These are phyloP conservation scores for Triplophysa dalaica DNA, from an alignment of 2,113 vertebrate species.

Conservation along the genomic window DNA sequence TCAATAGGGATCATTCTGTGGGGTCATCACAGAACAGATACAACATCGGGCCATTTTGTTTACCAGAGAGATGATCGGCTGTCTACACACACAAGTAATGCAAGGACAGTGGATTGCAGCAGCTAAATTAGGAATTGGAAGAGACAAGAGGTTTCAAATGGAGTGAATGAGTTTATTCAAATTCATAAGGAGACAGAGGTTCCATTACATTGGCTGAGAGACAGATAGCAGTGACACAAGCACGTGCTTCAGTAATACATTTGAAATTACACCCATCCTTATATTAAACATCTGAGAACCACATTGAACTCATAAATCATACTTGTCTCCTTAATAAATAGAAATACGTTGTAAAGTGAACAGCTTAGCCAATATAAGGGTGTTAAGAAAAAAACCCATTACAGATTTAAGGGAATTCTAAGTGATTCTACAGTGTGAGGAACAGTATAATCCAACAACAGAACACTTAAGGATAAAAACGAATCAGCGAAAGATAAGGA, in stretches of 20 bases:
- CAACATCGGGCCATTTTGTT: constrained; percentile 65
- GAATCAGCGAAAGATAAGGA: constrained; percentile 52
- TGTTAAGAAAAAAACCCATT: neutral
- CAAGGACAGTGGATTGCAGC: constrained; percentile 45
- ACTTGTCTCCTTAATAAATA: neutral
- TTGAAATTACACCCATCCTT: neutral
- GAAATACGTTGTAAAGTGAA: neutral
- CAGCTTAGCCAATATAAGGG: neutral
- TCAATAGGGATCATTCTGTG: neutral
- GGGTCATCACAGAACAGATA: constrained; percentile 36
- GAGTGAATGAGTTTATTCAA: constrained; percentile 26
- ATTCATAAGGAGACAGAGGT: constrained; percentile 17
- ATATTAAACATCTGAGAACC: neutral
- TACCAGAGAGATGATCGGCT: constrained; percentile 48
- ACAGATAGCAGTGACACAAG: neutral
- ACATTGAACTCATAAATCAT: neutral
- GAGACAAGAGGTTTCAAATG: constrained; percentile 12
- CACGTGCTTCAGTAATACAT: neutral
- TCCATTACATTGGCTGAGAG: constrained; percentile 1
- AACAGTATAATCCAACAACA: neutral
- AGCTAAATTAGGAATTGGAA: constrained; percentile 46
- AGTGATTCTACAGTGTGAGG: neutral
- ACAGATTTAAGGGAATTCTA: neutral
- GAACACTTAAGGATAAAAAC: constrained; percentile 45
- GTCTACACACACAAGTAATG: constrained; percentile 42